Base-by-base conservation (phyloP, 2,888 invertebrate species). In the Catocala fraxini region DNA sequence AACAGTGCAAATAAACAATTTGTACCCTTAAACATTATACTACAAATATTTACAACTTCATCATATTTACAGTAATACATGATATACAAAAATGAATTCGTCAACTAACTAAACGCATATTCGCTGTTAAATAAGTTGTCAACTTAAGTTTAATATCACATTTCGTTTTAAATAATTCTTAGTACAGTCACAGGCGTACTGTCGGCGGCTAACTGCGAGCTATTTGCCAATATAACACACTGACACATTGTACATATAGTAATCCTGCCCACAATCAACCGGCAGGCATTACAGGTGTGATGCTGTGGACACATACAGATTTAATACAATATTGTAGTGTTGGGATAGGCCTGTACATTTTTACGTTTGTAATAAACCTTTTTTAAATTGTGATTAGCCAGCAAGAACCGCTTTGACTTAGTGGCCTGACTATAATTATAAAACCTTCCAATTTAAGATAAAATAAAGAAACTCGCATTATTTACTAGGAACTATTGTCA, bases 81-180 rank as follows among this genome's bases (percentile, higher is more conserved):
- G 51, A 62, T 71, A 63, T 73, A 81, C 63, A 75, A 61, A 39
- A 67, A 76, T 73, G 67, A 70, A 77, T 71, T 77, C 68, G 65
- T 79, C 77, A 65, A 71, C 64, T 62, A 75, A 75, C 71, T 73
- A 75, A 77, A 74, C 67, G 68, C 69, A 70, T 62, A 68, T 69
- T 77, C 76, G 70, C 71, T 72, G 74, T 71, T 70, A 68, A 67
- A 75, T 70, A 78, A 73, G 67, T 74, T 59, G 41, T 65, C 62
- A 86, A 85, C 87, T 87, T 90, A 89, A 85, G 66, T 81, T 87
- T 89, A 89, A 85, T 90, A 90, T 90, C 90, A 90, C 90, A 90
- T 84, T 87, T 87, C 81, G 77, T 84, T 83, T 75, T 68, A 74
- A 64, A 65, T 51, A 66, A 67, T 73, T 71, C 68, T 59, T 67